These are phyloP conservation scores for Andrena bucephala DNA, from an alignment of 2,888 invertebrate genomes.

Conservation along the genomic window DNA sequence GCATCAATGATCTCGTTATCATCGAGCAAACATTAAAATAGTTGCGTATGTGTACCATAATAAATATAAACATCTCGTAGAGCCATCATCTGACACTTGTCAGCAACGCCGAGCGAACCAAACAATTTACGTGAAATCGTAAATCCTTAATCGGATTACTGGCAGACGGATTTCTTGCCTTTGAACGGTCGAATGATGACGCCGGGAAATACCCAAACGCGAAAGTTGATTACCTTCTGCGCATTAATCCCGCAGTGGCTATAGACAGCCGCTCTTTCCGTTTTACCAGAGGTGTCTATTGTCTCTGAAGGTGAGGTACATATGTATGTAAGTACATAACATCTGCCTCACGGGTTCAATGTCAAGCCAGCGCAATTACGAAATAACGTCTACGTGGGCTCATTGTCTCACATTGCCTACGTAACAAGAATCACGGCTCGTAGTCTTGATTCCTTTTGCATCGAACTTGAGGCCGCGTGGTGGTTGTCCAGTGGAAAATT, in stretches of 20 bases:
- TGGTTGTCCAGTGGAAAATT: no score
- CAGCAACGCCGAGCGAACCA: neutral
- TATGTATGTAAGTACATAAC: no score
- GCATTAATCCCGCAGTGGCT: conserved; percentile 54
- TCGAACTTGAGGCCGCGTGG: neutral
- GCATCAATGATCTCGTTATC: no score
- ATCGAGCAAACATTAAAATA: no score
- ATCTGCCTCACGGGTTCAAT: conserved; percentile 44
- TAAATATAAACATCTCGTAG: neutral
- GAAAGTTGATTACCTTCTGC: conserved; percentile 76
- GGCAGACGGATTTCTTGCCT: conserved; percentile 44
- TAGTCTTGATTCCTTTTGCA: neutral
- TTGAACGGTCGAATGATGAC: conserved; percentile 53
- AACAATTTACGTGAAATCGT: conserved; percentile 43
- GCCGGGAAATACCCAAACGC: conserved; percentile 74
- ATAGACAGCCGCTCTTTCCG: conserved; percentile 43
- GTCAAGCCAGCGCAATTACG: conserved; percentile 46
- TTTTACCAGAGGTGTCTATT: conserved; percentile 38
- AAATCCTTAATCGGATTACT: conserved; percentile 28
- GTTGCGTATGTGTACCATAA: no score
- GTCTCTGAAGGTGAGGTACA: conserved; percentile 46
- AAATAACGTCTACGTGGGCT: neutral
- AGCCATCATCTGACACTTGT: neutral
- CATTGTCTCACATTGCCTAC: conserved; percentile 20
- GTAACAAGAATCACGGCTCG: conserved; percentile 2